Conservation (phyloP, 2,888 invertebrate genomes). For the Chirona hameri region DNA sequence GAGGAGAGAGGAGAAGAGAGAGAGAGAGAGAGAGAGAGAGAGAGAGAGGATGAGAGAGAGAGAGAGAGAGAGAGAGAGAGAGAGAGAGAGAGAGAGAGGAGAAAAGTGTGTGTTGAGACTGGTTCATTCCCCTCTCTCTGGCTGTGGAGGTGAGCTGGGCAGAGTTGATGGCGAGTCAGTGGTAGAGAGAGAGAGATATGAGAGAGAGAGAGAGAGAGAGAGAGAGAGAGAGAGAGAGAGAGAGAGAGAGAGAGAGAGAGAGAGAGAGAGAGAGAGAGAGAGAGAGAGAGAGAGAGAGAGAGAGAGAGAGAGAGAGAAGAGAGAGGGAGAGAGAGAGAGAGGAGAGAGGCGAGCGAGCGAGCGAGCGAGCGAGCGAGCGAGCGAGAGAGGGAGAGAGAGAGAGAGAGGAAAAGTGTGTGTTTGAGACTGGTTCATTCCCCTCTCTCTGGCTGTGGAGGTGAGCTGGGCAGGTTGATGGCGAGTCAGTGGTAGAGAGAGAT, state of each 20-base stretch:
- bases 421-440: conserved; percentile 29
- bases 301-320: conserved; percentile 13
- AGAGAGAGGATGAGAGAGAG: background rate
- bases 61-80: background rate
- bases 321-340: too few relatives aligned
- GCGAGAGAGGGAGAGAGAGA: background rate
- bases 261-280: conserved; percentile 29
- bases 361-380: background rate
- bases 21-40: background rate
- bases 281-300: conserved; percentile 30
- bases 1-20: background rate
- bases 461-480: too few relatives aligned
- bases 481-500: background rate
- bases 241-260: conserved; percentile 30
- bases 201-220: background rate
- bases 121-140: conserved; percentile 27
- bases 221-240: background rate
- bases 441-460: conserved; percentile 24
- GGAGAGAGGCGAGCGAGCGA: background rate
- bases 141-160: conserved; percentile 25
- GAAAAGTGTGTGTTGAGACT: too few relatives aligned
- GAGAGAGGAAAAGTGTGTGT: background rate
- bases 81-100: background rate
- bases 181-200: background rate
- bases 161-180: too few relatives aligned